Conservation (phyloP, 2,113 vertebrate species). For the Hemicordylus capensis region DNA sequence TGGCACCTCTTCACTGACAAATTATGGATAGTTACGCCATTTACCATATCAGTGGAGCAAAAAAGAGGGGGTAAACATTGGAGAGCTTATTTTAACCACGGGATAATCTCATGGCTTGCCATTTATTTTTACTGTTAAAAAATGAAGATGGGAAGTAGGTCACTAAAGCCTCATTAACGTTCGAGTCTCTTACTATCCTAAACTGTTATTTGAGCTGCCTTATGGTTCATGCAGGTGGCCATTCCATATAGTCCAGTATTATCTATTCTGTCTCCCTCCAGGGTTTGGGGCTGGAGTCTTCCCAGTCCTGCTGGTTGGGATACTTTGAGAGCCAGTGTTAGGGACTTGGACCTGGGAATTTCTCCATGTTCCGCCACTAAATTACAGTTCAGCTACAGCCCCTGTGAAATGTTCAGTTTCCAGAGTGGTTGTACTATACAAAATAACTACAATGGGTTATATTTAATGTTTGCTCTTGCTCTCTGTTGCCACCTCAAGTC, state of each 20-base stretch:
- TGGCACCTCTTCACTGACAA: background rate
- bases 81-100: background rate
- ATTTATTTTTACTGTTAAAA: background rate
- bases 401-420: no score
- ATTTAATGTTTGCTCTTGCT: no score
- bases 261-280: background rate
- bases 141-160: background rate
- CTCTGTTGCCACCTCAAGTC: no score
- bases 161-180: background rate
- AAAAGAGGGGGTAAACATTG: background rate
- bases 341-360: no score
- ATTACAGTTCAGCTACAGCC: no score
- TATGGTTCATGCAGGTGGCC: background rate
- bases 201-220: background rate
- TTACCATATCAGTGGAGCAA: background rate
- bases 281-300: no score
- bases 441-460: no score
- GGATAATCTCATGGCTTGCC: fast-evolving
- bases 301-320: no score
- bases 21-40: background rate
- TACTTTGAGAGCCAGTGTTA: no score
- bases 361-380: no score
- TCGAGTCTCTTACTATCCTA: background rate
- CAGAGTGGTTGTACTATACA: no score
- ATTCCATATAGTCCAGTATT: background rate